Base-by-base conservation (phyloP, 2,797 vertebrate species). In the Novumbra hubbsi region DNA sequence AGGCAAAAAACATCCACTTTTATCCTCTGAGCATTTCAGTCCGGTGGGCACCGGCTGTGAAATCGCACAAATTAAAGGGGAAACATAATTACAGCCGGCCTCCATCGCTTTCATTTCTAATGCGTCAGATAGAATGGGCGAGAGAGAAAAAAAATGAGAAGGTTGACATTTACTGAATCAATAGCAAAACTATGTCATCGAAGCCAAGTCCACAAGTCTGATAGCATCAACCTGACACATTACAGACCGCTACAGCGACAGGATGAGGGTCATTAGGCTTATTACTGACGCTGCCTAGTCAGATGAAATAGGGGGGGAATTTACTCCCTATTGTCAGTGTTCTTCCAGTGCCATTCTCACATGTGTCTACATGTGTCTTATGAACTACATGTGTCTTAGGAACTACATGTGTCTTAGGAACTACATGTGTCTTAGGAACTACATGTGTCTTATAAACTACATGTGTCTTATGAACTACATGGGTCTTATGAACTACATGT, bases 231-330 rank as follows among this genome's bases (percentile, higher is more conserved):
- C 55, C 76, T 57, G 74, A 76, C 76, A 76, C 75, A 73, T 77
- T 81, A 79, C 71, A 76, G 71, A 48, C 19, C 62, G 68, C 71
- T 74, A 41, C 67, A 45, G 57, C 48, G 16, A 34, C 68, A 73
- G 78, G 80, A 86, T 65, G 74, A 73, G 16, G 76, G 28, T 50
- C 30, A 77, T 83, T 74, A 75, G 64, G 17, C 64, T 73, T 76
- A 81, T 79, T 86, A 68, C 66, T 68, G 66, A 68, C 41, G 66
- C 66, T 71, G 68, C 68, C 41, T 28, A 34, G 12, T 30, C 57
- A 48, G 65, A 68, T 28, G 24, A 70, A 50, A 57, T 55, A 38
- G 45, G 45, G 21, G 66, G 27, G 30, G 28, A 34, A 65, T 32
- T 64, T 64, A 34, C 63, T 64, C 27, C 63, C 63, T 11, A 15